Conservation (phyloP, 2,113 vertebrate genomes). For the Alectura lathami region DNA sequence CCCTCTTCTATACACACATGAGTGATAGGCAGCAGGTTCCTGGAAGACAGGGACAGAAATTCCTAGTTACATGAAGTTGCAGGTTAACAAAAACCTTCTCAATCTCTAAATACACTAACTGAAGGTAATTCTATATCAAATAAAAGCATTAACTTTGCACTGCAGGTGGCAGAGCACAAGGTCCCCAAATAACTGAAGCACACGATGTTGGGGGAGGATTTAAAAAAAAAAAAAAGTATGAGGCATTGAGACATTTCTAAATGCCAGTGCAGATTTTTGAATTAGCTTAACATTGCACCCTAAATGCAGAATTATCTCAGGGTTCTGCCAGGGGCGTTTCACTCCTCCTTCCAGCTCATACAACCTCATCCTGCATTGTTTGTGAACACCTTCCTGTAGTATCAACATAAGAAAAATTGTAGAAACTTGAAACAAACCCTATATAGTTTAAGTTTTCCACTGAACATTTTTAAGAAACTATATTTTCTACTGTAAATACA, state of each 20-base stretch:
- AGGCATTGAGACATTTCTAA: not conserved
- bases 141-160: not conserved
- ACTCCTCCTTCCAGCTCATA: not conserved
- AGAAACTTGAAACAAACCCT: not conserved
- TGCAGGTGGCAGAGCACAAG: not conserved
- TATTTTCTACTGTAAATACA: not conserved
- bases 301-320: not conserved
- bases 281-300: not conserved
- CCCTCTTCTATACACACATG: constrained; percentile 96
- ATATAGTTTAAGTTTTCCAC: not conserved
- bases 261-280: not conserved
- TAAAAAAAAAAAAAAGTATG: not conserved
- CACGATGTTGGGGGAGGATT: too few relatives aligned
- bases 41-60: constrained; percentile 56
- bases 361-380: accelerated
- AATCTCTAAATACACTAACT: not conserved
- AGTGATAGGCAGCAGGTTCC: constrained; percentile 95
- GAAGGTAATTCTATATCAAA: not conserved
- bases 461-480: not conserved
- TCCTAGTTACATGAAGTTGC: not conserved
- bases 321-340: not conserved
- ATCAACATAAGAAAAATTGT: accelerated
- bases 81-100: not conserved
- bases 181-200: not conserved
- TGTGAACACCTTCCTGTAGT: not conserved